Evolutionary conservation across 53 echinoderm and acorn worm genomes (phyloP), one percentile per base, ranked within the genome.

Genomic region (Paracentrotus lividus): DNA sequence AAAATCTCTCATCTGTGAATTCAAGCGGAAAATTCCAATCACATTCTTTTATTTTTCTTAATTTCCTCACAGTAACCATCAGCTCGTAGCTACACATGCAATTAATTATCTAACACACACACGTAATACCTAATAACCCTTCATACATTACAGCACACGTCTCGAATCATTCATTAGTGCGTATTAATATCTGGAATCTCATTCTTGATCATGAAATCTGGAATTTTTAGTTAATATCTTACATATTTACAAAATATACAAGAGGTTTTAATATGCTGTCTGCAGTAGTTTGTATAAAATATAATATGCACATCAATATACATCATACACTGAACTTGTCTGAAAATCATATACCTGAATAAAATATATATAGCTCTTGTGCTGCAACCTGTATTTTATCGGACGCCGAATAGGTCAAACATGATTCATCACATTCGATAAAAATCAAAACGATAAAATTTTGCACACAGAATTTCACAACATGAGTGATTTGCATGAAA

Each of bases 121-220:
- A 4, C 47, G 24, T 47, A n/a, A n/a, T n/a, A n/a, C 26, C 81
- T 47, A 45, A 26, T 13, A n/a, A 81, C 47, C 1, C 27, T 7
- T 47, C 44, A 26, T 47, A 45, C 81, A 81, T 81, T 26, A 49
- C 81, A 81, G 81, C 81, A 81, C 26, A 81, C 47, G 21, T 72
- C 40, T 36, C 40, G 40, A n/a, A n/a, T n/a, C n/a, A n/a, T n/a
- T n/a, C n/a, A 47, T 47, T 10, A 81, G 81, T 49, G 81, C 49
- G n/a, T 45, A 81, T 81, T 34, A 81, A 81, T 47, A 81, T 81
- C 72, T 81, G 81, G 81, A 81, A 81, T 81, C 81, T 81, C 81
- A 45, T 43, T 81, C 26, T 76, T 7, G 42, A 40, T 26, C 26
- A 20, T 5, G 21, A n/a, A 10, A 24, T 81, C 44, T 81, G 81